phyloP scores from a whole-genome alignment of 2,797 vertebrate species.

The Dermochelys coriacea region DNA sequence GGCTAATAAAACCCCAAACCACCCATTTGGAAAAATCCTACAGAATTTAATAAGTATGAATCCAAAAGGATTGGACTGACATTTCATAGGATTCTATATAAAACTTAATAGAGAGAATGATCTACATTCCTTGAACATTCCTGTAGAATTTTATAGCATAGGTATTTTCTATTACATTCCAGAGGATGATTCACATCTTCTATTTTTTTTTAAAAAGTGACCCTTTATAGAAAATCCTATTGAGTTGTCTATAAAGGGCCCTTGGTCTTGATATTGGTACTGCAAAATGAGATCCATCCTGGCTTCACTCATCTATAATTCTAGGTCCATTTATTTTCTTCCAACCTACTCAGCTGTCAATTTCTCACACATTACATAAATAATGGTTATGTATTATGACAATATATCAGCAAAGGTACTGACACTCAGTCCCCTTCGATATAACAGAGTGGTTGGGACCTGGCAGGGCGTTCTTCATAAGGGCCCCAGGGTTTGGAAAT shows the following conservation, averaged over 20 bases:
- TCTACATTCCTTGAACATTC: background rate
- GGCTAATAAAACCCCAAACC: background rate
- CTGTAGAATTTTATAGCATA: background rate
- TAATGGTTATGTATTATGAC: background rate
- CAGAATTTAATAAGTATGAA: background rate
- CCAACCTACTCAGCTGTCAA: background rate
- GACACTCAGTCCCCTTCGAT: slow-evolving; percentile 4
- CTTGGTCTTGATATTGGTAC: background rate
- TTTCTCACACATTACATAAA: background rate
- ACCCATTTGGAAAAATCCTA: background rate
- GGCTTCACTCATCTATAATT: background rate
- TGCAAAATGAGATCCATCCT: background rate
- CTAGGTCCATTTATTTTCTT: background rate
- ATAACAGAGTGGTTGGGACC: background rate
- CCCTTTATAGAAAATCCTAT: background rate
- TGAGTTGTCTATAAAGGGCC: fast-evolving
- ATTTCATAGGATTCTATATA: background rate
- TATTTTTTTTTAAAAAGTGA: background rate
- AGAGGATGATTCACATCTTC: background rate
- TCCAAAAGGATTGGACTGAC: background rate
- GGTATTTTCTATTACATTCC: background rate
- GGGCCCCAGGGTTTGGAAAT: slow-evolving; percentile 10
- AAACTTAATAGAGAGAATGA: background rate
- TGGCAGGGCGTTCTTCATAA: background rate
- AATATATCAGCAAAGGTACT: slow-evolving; percentile 35